phyloP scores from a whole-genome alignment of 2,113 vertebrate species.

The Syngnathus scovelli region DNA sequence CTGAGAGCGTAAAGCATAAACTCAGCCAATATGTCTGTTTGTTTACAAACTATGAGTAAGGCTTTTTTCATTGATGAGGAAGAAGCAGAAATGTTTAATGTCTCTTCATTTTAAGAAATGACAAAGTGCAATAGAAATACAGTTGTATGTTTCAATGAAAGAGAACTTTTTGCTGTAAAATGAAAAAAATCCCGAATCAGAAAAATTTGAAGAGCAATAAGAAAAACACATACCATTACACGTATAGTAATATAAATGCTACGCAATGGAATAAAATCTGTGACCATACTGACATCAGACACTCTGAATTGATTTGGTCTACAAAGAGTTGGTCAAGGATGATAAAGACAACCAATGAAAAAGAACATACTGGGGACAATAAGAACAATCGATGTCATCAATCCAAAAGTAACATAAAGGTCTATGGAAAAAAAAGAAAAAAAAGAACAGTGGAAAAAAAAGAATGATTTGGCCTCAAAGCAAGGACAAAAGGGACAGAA shows the following conservation, averaged over 20 bases:
- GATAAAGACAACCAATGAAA: not conserved
- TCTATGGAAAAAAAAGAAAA: not conserved
- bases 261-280: not conserved
- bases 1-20: too few relatives aligned
- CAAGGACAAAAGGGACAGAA: constrained; percentile 50
- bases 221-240: not conserved
- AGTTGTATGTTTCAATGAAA: too few relatives aligned
- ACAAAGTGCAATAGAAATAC: too few relatives aligned
- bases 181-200: not conserved
- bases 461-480: constrained; percentile 33
- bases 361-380: not conserved
- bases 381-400: not conserved
- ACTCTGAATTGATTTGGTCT: not conserved
- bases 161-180: not conserved
- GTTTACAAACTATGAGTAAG: too few relatives aligned
- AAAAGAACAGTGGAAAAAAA: constrained; percentile 16
- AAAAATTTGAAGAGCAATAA: not conserved
- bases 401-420: not conserved
- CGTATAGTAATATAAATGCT: constrained; percentile 2
- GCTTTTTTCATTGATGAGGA: too few relatives aligned
- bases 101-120: too few relatives aligned
- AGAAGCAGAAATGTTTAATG: too few relatives aligned
- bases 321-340: not conserved
- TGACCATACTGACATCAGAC: not conserved
- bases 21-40: too few relatives aligned